These are phyloP conservation scores for Icerya purchasi DNA, from an alignment of 2,888 invertebrate genomes.

Conservation along the genomic window DNA sequence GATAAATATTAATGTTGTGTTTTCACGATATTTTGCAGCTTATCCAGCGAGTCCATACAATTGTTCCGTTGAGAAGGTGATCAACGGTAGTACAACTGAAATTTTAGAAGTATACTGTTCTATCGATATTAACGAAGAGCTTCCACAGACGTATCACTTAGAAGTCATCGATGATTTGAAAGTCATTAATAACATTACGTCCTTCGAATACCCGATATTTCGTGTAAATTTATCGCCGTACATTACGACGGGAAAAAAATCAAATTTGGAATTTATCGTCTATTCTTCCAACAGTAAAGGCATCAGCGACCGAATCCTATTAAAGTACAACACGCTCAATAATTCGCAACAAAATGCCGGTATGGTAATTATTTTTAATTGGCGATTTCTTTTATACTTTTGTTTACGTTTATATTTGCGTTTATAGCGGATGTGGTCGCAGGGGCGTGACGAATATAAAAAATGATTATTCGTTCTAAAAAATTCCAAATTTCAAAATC, in stretches of 20 bases:
- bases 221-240: constrained; percentile 35
- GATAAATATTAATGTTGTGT: no score
- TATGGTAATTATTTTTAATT: no score
- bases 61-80: background rate
- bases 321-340: constrained; percentile 67
- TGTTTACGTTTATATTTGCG: no score
- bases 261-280: constrained; percentile 42
- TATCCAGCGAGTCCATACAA: background rate
- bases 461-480: no score
- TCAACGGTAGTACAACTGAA: background rate
- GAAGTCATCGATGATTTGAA: background rate
- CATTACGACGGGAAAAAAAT: constrained; percentile 25
- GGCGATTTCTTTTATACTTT: no score
- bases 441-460: no score
- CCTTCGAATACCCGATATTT: constrained; percentile 38
- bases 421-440: no score
- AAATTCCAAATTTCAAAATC: no score
- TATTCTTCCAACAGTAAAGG: constrained; percentile 71
- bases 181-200: constrained; percentile 37
- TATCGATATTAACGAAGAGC: constrained; percentile 36
- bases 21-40: no score
- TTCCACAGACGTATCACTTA: background rate
- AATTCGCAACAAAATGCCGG: constrained; percentile 68
- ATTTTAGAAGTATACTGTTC: constrained; percentile 33
- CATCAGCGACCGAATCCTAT: constrained; percentile 52